phyloP scores from a whole-genome alignment of 2,888 invertebrate genomes.

The Dioctria linearis region DNA sequence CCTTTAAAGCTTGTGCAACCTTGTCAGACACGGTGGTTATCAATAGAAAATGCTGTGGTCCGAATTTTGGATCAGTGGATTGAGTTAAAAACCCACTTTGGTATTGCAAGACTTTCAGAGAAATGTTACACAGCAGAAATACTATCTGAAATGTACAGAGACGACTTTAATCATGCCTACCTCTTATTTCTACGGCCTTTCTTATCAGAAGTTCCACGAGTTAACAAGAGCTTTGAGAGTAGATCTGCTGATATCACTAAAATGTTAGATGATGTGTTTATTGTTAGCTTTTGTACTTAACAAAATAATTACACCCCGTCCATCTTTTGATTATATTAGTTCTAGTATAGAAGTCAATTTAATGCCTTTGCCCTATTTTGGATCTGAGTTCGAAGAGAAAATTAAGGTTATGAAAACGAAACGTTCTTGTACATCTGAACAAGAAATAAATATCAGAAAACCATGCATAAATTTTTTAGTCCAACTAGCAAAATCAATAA shows the following conservation, averaged over 20 bases:
- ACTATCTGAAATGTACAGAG: neutral
- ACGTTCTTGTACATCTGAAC: too few species aligned
- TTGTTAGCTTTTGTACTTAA: too few species aligned
- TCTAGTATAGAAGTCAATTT: too few species aligned
- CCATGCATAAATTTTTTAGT: too few species aligned
- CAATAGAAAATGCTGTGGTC: slow-evolving; percentile 1
- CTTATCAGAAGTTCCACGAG: neutral
- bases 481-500: too few species aligned
- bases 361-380: too few species aligned
- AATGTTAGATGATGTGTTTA: slow-evolving; percentile 1
- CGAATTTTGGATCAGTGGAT: slow-evolving; percentile 11
- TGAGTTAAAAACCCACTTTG: slow-evolving; percentile 17
- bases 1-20: slow-evolving; percentile 14
- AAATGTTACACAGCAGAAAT: slow-evolving; percentile 14
- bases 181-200: neutral
- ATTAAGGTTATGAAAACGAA: too few species aligned
- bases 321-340: too few species aligned
- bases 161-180: neutral
- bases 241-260: neutral
- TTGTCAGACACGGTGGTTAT: slow-evolving; percentile 26
- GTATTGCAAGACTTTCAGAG: neutral
- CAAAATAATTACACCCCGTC: too few species aligned
- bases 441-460: too few species aligned
- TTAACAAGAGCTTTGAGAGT: slow-evolving; percentile 49
- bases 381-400: too few species aligned